Evolutionary conservation across 2,797 vertebrate species (phyloP).

Genomic region (Agapornis canus): DNA sequence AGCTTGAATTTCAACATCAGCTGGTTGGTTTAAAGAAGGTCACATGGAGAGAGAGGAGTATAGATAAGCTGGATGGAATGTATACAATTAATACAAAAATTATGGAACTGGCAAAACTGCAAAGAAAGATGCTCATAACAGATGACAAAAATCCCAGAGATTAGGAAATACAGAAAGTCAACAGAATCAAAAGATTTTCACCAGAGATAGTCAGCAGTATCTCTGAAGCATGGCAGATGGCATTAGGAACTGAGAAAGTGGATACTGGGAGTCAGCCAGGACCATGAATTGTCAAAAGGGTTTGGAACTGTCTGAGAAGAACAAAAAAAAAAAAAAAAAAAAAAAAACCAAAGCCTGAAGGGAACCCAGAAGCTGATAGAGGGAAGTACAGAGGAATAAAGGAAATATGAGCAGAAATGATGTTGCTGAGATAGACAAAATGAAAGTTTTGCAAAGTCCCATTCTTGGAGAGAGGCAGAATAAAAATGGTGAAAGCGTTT

Average conservation of each 20-base stretch:
- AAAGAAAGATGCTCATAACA: neutral
- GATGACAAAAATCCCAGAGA: conserved; percentile 13
- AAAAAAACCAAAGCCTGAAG: neutral
- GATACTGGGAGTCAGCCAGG: conserved; percentile 41
- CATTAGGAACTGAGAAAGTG: conserved; percentile 33
- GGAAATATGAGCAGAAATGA: neutral
- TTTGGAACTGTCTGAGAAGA: neutral
- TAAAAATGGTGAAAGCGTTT: neutral
- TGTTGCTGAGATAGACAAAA: neutral
- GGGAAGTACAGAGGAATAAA: neutral
- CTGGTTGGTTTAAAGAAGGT: neutral
- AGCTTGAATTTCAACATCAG: neutral
- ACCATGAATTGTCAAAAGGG: conserved; percentile 9
- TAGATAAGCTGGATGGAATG: neutral
- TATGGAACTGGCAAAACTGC: neutral
- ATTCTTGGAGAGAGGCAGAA: neutral
- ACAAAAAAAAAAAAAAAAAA: neutral
- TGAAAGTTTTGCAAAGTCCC: neutral
- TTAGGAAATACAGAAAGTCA: conserved; percentile 13
- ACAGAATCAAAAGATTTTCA: conserved; percentile 29
- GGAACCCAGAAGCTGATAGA: neutral
- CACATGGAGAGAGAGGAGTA: neutral
- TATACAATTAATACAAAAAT: neutral
- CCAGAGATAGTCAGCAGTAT: neutral
- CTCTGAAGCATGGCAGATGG: conserved; percentile 45